Conservation (phyloP, 2,113 vertebrate species). For the Zosterops japonicus region DNA sequence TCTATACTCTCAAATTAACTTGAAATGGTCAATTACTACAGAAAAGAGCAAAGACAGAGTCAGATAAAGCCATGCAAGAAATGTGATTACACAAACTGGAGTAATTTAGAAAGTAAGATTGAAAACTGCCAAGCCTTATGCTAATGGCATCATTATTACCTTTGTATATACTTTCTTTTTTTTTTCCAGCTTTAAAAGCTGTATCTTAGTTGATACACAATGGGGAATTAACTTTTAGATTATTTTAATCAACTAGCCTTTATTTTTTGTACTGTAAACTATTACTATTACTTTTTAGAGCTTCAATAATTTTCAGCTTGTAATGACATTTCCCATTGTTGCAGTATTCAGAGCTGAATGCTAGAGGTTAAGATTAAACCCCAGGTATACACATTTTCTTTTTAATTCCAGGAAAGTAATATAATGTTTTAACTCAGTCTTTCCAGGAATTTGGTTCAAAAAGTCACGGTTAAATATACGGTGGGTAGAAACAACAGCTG, state of each 20-base stretch:
- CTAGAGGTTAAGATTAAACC: not conserved
- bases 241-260: not conserved
- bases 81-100: not conserved
- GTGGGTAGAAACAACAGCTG: slow-evolving; percentile 12
- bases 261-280: not conserved
- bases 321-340: not conserved
- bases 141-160: not conserved
- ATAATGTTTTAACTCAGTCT: not conserved
- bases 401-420: slow-evolving; percentile 11
- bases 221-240: not conserved
- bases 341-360: not conserved
- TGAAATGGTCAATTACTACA: not conserved
- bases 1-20: not conserved
- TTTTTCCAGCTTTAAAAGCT: not conserved
- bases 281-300: not conserved
- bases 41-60: not conserved
- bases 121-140: not conserved
- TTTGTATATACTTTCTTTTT: not conserved
- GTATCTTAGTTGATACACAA: not conserved
- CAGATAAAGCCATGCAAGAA: not conserved
- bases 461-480: slow-evolving; percentile 4
- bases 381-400: not conserved
- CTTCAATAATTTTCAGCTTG: not conserved
- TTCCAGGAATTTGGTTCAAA: slow-evolving; percentile 45
- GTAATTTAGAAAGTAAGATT: not conserved